phyloP scores from a whole-genome alignment of 92 coral and sea anemone genomes.

The Paramuricea clavata region DNA sequence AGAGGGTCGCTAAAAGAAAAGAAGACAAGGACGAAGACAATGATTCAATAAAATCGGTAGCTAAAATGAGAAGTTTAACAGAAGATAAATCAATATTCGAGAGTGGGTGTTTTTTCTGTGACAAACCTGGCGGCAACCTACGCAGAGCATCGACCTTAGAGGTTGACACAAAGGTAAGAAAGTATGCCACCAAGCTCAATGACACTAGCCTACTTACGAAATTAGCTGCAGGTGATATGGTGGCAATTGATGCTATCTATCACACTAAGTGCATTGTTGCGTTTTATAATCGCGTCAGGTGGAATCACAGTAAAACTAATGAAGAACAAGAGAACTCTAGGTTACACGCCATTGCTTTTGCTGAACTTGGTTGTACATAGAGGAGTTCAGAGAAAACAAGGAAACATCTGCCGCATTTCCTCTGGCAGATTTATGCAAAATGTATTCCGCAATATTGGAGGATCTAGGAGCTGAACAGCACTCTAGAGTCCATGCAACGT shows the following conservation, averaged over 20 bases:
- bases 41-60: conserved; percentile 37
- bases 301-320: not conserved
- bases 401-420: conserved; percentile 52
- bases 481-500: conserved; percentile 26
- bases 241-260: conserved; percentile 71
- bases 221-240: conserved; percentile 65
- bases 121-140: conserved; percentile 50
- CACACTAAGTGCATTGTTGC: conserved; percentile 66
- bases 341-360: conserved; percentile 62
- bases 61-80: conserved; percentile 56
- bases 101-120: conserved; percentile 64
- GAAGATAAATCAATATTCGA: not conserved
- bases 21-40: conserved; percentile 36
- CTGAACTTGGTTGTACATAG: conserved; percentile 68
- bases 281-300: conserved; percentile 67
- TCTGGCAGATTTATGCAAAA: conserved; percentile 50
- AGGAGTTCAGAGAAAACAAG: conserved; percentile 42
- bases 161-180: no score
- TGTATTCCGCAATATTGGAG: conserved; percentile 42
- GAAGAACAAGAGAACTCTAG: conserved; percentile 23
- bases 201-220: conserved; percentile 68
- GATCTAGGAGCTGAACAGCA: conserved; percentile 21
- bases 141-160: conserved; percentile 62
- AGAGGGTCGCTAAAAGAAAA: conserved; percentile 12
- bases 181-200: no score